Conservation (phyloP, 1,140 invertebrate species). For the Bicyclus anynana region DNA sequence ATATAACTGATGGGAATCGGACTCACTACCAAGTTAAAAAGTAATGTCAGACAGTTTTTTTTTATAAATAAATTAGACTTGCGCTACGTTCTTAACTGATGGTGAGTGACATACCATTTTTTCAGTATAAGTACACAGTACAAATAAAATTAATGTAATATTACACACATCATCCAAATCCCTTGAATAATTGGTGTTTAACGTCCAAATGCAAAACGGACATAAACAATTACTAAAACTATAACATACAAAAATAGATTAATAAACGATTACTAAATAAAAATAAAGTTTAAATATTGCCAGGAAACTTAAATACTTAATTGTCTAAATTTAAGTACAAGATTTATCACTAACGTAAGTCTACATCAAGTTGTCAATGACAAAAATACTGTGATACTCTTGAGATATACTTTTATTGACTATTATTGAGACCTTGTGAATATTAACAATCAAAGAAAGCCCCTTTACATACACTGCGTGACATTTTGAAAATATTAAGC, state of each 20-base stretch:
- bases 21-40: too few species aligned
- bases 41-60: too few species aligned
- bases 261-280: constrained; percentile 59
- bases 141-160: too few species aligned
- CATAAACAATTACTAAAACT: constrained; percentile 17
- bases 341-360: constrained; percentile 41
- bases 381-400: constrained; percentile 42
- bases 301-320: constrained; percentile 36
- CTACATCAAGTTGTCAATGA: constrained; percentile 31
- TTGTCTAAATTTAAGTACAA: constrained; percentile 36
- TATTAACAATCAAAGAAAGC: background rate
- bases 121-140: background rate
- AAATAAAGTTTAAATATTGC: constrained; percentile 47
- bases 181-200: too few species aligned
- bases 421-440: constrained; percentile 30
- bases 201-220: constrained; percentile 22
- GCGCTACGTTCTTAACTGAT: too few species aligned
- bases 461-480: background rate
- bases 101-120: too few species aligned
- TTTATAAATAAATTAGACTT: too few species aligned
- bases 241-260: constrained; percentile 47
- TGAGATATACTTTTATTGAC: constrained; percentile 24
- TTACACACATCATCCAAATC: too few species aligned
- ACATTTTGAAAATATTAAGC: background rate
- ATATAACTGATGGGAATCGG: too few species aligned